Conservation (phyloP, 1,140 invertebrate genomes). For the Lordiphosa collinella region DNA sequence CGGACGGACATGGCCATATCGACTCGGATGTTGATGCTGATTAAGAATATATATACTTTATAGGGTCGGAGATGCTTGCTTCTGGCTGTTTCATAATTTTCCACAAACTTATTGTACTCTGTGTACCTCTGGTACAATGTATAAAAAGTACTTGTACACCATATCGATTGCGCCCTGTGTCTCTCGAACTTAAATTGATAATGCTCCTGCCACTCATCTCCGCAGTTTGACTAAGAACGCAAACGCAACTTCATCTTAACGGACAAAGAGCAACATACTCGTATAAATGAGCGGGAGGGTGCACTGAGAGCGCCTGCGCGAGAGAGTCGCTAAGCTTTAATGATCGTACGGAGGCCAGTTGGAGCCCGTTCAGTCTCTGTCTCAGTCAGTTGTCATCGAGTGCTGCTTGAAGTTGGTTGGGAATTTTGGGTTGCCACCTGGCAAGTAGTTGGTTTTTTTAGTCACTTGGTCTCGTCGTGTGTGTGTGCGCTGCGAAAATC, state of each 20-base stretch:
- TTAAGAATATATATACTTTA: no score
- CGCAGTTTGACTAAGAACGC: not conserved
- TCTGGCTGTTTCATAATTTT: no score
- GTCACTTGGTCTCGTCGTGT: constrained; percentile 48
- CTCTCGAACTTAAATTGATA: not conserved
- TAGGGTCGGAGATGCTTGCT: no score
- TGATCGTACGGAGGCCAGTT: constrained; percentile 2
- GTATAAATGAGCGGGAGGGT: not conserved
- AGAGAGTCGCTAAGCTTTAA: not conserved
- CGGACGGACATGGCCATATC: no score
- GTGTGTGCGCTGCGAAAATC: constrained; percentile 60
- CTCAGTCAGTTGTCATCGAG: constrained; percentile 60
- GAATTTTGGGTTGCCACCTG: constrained; percentile 2
- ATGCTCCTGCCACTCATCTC: not conserved
- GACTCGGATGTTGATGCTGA: no score
- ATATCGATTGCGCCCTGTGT: not conserved
- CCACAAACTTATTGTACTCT: no score
- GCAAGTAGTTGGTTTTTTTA: constrained; percentile 24
- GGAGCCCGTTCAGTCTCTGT: constrained; percentile 17
- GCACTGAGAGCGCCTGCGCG: not conserved
- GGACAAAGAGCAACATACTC: not conserved
- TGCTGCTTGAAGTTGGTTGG: constrained; percentile 64
- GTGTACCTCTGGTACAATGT: no score
- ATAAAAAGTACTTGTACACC: no score
- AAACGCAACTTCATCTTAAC: not conserved